Percentiles rank a stretch among this genome's conserved stretches.
phyloP scores from a whole-genome alignment of 2,888 invertebrate species.

The Himalopsyche kuldschensis region DNA sequence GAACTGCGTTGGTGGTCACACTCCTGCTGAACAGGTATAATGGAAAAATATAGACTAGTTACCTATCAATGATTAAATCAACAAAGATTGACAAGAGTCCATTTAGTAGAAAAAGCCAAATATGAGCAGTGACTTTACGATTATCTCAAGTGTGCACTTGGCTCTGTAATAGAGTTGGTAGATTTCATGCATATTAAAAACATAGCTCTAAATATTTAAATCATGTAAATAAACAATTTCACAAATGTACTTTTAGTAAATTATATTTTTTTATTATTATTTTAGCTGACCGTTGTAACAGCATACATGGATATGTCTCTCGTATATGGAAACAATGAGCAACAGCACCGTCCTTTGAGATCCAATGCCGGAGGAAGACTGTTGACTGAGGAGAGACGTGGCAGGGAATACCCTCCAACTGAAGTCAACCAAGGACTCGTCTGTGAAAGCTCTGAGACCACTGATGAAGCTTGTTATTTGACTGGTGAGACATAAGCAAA shows the following conservation, averaged over 20 bases:
- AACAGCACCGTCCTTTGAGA: slow-evolving; percentile 67
- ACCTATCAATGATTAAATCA: too few species aligned
- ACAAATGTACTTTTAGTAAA: too few species aligned
- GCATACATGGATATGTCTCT: slow-evolving; percentile 77
- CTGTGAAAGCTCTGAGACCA: slow-evolving; percentile 65
- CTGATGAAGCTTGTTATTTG: slow-evolving; percentile 73
- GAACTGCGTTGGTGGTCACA: slow-evolving; percentile 63
- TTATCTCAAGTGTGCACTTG: too few species aligned
- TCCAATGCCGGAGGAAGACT: slow-evolving; percentile 70
- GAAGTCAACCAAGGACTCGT: slow-evolving; percentile 68
- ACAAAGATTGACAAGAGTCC: not conserved
- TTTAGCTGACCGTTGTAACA: slow-evolving; percentile 67
- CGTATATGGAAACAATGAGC: slow-evolving; percentile 75
- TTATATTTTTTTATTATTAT: not conserved
- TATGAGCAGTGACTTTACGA: too few species aligned
- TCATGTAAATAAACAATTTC: too few species aligned
- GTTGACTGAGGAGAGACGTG: slow-evolving; percentile 62
- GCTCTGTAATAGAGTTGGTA: too few species aligned
- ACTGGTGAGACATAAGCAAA: slow-evolving; percentile 58
- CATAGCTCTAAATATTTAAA: too few species aligned
- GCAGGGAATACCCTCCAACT: slow-evolving; percentile 73
- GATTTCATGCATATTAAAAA: too few species aligned
- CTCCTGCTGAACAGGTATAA: slow-evolving; percentile 72
- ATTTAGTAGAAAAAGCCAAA: too few species aligned
- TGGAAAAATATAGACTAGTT: not conserved